Evolutionary conservation across 2,888 invertebrate genomes (phyloP).

Genomic region (Noctuana brunneofusca): DNA sequence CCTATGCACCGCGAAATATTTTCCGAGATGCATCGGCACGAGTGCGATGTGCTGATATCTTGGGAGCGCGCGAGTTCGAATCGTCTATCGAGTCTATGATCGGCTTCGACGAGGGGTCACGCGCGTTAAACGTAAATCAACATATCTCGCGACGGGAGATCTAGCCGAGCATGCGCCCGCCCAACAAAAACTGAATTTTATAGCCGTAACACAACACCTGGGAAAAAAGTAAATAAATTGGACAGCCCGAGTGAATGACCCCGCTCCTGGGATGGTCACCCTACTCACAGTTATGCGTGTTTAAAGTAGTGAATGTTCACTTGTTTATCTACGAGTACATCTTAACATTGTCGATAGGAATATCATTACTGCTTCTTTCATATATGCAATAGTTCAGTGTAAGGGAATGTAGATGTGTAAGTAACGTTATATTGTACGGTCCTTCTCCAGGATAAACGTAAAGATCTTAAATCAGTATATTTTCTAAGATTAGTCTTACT

Average conservation of each 20-base stretch:
- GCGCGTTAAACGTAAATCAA: conserved; percentile 83
- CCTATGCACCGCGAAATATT: conserved; percentile 72
- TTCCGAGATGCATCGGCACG: conserved; percentile 79
- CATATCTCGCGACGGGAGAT: conserved; percentile 82
- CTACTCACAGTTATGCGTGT: not conserved
- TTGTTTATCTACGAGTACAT: no score
- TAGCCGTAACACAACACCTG: conserved; percentile 77
- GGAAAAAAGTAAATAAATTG: conserved; percentile 77
- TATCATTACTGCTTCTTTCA: no score
- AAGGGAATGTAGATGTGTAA: no score
- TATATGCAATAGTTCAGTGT: no score
- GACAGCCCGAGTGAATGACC: conserved; percentile 62
- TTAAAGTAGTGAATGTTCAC: not conserved
- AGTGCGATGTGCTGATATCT: conserved; percentile 79
- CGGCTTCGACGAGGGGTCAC: conserved; percentile 78
- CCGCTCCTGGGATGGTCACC: conserved; percentile 26
- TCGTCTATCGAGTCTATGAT: conserved; percentile 81
- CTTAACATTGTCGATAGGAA: no score
- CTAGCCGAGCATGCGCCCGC: conserved; percentile 72
- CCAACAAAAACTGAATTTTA: conserved; percentile 80
- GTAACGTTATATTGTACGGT: no score
- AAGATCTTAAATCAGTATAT: no score
- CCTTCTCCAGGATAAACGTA: no score
- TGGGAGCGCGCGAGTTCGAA: conserved; percentile 70
- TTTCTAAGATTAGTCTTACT: no score